Conservation (phyloP, 2,113 vertebrate genomes). For the Glareola pratincola region DNA sequence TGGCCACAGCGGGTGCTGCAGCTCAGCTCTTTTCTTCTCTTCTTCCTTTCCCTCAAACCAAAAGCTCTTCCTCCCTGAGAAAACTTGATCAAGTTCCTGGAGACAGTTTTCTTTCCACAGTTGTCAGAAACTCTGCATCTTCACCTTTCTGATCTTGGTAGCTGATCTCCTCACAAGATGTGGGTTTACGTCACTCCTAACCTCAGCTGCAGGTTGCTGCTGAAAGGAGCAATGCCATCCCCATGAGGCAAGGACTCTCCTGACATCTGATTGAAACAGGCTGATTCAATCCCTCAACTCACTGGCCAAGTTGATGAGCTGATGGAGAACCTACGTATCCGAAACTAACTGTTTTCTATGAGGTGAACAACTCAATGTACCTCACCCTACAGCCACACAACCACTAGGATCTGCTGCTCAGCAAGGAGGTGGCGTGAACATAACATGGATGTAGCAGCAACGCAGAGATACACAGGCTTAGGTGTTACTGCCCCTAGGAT, state of each 20-base stretch:
- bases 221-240: neutral
- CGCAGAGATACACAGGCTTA: neutral
- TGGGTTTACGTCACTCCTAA: neutral
- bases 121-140: neutral
- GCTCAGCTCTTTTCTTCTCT: neutral
- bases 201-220: neutral
- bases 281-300: neutral
- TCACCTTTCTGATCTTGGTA: neutral
- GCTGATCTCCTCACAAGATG: neutral
- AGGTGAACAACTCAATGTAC: neutral
- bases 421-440: rapidly evolving
- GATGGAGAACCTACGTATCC: neutral
- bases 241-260: neutral
- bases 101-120: neutral
- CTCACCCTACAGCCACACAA: neutral
- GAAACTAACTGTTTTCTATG: neutral
- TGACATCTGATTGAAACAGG: neutral
- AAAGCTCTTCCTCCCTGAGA: neutral
- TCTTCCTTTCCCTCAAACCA: neutral
- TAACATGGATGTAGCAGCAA: neutral
- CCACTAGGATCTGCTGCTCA: neutral
- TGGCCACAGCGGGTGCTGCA: neutral
- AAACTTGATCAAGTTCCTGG: neutral
- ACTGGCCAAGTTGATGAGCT: neutral
- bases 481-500: neutral